phyloP scores from a whole-genome alignment of 2,888 invertebrate genomes.

The Priocnemis perturbator region DNA sequence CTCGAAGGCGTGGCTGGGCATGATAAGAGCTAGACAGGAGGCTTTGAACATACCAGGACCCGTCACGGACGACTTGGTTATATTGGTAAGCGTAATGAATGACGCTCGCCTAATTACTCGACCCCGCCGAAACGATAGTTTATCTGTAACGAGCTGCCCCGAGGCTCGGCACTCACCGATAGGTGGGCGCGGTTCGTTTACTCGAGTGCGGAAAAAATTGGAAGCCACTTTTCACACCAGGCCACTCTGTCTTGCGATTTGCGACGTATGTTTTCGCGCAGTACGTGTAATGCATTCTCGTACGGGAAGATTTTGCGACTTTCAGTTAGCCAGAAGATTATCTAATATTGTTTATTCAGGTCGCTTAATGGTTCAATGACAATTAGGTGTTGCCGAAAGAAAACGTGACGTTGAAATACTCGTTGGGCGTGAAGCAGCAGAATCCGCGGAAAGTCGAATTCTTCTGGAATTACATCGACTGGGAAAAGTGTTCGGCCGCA shows the following conservation, averaged over 20 bases:
- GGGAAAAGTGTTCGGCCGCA: constrained; percentile 77
- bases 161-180: constrained; percentile 34
- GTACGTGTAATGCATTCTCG: too few relatives aligned
- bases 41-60: constrained; percentile 77
- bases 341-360: too few relatives aligned
- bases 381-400: constrained; percentile 53
- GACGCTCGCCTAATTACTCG: constrained; percentile 43
- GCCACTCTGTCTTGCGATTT: too few relatives aligned
- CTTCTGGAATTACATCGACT: constrained; percentile 76
- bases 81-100: constrained; percentile 73
- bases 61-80: constrained; percentile 74
- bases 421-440: constrained; percentile 62
- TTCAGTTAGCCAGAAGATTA: too few relatives aligned
- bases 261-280: too few relatives aligned
- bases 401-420: constrained; percentile 58
- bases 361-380: too few relatives aligned
- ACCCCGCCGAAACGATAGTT: constrained; percentile 41
- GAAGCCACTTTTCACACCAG: too few relatives aligned
- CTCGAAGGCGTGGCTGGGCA: constrained; percentile 70
- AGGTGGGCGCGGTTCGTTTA: neutral
- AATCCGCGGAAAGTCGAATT: constrained; percentile 74
- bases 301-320: too few relatives aligned
- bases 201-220: too few relatives aligned
- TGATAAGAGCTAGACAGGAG: constrained; percentile 64
- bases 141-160: constrained; percentile 43